A percentile compares a stretch with the other conserved stretches of the same genome.
phyloP scores from a whole-genome alignment of 1,140 invertebrate species.

The Drosophila kohkoa region DNA sequence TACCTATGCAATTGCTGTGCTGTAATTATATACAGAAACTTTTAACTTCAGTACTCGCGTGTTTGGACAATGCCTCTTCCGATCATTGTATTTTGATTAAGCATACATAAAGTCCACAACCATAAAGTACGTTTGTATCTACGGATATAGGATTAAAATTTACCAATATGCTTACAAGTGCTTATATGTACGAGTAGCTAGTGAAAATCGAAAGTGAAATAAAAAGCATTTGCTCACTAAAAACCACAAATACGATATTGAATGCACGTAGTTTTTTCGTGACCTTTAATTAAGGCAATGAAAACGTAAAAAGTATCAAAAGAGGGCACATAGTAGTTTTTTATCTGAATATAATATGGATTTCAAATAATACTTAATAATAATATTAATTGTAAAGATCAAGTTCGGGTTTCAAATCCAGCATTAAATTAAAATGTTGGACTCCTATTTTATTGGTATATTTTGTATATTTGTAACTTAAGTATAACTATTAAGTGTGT shows the following conservation, averaged over 20 bases:
- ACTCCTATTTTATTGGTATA: constrained; percentile 4
- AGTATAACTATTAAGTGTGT: constrained; percentile 60
- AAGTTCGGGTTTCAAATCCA: neutral
- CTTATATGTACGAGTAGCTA: neutral
- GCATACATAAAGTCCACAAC: neutral
- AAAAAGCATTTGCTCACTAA: neutral
- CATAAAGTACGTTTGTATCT: neutral
- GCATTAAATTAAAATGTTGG: neutral
- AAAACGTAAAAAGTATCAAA: neutral
- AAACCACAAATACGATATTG: constrained; percentile 17
- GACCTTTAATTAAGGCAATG: neutral
- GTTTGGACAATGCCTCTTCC: neutral
- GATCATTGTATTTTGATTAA: constrained; percentile 8
- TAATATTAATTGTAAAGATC: no score
- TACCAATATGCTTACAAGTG: constrained; percentile 14
- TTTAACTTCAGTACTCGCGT: neutral
- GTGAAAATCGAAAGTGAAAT: neutral
- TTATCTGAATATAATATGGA: neutral
- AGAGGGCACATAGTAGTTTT: neutral
- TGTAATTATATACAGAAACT: constrained; percentile 14
- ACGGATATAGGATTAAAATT: neutral
- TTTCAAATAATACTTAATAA: no score
- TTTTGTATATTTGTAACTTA: constrained; percentile 43
- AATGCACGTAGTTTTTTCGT: constrained; percentile 35
- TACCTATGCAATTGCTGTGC: constrained; percentile 1